Conservation (phyloP, 92 coral and sea anemone genomes). For the Paragorgia papillata region DNA sequence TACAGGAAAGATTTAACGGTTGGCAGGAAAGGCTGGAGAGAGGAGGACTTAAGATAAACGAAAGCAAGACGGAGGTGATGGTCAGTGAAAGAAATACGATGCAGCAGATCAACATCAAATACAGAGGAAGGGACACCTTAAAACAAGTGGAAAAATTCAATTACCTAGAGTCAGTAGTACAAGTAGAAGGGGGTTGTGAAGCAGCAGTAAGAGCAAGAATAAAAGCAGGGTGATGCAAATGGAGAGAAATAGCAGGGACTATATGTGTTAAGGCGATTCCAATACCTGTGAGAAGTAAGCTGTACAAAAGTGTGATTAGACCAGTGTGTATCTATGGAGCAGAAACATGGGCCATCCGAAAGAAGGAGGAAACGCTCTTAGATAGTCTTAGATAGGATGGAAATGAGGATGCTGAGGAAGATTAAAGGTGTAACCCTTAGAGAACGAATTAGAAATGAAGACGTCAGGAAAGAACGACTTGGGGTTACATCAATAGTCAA, state of each 20-base stretch:
- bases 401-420: slow-evolving; percentile 22
- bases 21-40: not conserved
- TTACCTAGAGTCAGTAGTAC: not conserved
- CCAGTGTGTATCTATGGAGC: slow-evolving; percentile 19
- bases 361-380: not conserved
- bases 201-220: not conserved
- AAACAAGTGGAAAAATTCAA: slow-evolving; percentile 19
- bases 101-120: no score
- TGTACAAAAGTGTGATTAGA: not conserved
- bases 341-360: not conserved
- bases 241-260: not conserved
- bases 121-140: not conserved
- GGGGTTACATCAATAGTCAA: not conserved
- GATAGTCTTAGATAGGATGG: slow-evolving; percentile 3
- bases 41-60: not conserved
- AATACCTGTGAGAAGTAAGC: not conserved
- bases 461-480: slow-evolving; percentile 4
- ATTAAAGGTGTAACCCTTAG: not conserved
- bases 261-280: slow-evolving; percentile 8
- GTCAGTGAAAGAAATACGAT: no score
- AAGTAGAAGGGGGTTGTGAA: slow-evolving; percentile 4
- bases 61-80: not conserved
- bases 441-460: slow-evolving; percentile 9
- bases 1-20: not conserved
- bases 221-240: not conserved